Evolutionary conservation across 2,797 vertebrate genomes (phyloP).

Genomic region (Chaetophractus vellerosus): DNA sequence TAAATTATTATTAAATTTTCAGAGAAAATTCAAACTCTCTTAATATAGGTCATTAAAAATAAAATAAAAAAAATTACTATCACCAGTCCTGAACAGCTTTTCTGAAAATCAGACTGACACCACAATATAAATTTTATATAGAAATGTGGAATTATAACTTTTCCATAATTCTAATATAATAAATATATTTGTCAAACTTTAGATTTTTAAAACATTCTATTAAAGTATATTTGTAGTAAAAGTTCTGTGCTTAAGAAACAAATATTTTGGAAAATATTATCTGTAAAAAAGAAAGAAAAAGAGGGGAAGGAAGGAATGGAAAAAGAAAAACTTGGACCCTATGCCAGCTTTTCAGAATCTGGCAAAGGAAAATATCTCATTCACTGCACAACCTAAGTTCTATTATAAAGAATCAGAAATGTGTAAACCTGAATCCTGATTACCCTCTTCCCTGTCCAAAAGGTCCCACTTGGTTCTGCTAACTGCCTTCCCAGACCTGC

Average conservation of each 20-base stretch:
- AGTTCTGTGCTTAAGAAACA: slow-evolving; percentile 52
- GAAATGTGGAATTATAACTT: slow-evolving; percentile 41
- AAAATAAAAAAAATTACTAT: neutral
- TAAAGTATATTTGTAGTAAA: slow-evolving; percentile 34
- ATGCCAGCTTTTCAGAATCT: slow-evolving; percentile 53
- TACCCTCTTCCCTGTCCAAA: neutral
- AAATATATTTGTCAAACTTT: slow-evolving; percentile 47
- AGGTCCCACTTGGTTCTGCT: neutral
- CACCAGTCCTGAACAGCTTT: slow-evolving; percentile 36
- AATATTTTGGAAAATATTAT: slow-evolving; percentile 61
- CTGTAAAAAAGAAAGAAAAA: neutral
- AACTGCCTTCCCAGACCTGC: neutral
- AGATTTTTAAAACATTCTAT: slow-evolving; percentile 12
- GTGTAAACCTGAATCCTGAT: neutral
- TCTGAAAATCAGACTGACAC: slow-evolving; percentile 37
- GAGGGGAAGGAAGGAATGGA: neutral
- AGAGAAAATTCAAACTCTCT: slow-evolving; percentile 57
- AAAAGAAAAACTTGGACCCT: neutral
- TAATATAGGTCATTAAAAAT: slow-evolving; percentile 1
- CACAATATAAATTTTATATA: slow-evolving; percentile 21
- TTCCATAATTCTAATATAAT: slow-evolving; percentile 40
- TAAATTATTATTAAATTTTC: slow-evolving; percentile 33
- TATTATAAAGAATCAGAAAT: slow-evolving; percentile 20
- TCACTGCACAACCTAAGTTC: neutral
- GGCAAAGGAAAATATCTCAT: neutral